These are phyloP conservation scores for Lasioglossum figueresi DNA, from an alignment of 2,888 invertebrate species.

Conservation along the genomic window DNA sequence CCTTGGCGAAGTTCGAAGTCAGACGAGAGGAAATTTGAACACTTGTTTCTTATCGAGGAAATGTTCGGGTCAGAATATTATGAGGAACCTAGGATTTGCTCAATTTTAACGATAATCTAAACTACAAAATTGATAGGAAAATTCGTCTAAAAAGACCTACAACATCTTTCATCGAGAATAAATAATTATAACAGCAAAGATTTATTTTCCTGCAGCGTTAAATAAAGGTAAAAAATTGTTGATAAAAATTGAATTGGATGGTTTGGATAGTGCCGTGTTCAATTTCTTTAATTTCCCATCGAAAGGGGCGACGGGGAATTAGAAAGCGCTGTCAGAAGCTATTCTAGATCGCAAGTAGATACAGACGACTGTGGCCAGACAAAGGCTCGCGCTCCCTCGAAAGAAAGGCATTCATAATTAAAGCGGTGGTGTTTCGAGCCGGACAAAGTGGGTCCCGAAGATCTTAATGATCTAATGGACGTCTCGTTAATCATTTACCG, in stretches of 20 bases:
- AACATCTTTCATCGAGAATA: rapidly evolving
- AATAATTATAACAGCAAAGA: not conserved
- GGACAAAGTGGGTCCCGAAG: slow-evolving; percentile 13
- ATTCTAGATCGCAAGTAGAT: slow-evolving; percentile 1
- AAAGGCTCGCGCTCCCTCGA: not conserved
- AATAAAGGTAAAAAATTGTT: not conserved
- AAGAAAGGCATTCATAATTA: slow-evolving; percentile 31
- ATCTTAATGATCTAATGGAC: slow-evolving; percentile 49
- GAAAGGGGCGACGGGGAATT: not conserved
- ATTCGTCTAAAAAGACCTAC: not conserved
- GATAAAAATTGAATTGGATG: not conserved
- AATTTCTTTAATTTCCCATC: not conserved
- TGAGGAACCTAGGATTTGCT: not conserved
- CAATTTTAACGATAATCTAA: not conserved
- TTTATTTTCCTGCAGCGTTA: not conserved
- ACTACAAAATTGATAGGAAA: not conserved
- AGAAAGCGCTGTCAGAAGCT: not conserved
- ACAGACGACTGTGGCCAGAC: slow-evolving; percentile 5
- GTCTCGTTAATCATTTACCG: slow-evolving; percentile 49
- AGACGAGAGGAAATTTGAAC: not conserved
- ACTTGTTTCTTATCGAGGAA: not conserved
- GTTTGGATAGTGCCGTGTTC: too few relatives aligned
- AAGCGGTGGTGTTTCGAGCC: slow-evolving; percentile 12
- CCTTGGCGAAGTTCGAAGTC: not conserved
- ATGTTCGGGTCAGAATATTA: not conserved